Evolutionary conservation across 2,797 vertebrate species (phyloP).

Genomic region (Rhodeus uyekii): DNA sequence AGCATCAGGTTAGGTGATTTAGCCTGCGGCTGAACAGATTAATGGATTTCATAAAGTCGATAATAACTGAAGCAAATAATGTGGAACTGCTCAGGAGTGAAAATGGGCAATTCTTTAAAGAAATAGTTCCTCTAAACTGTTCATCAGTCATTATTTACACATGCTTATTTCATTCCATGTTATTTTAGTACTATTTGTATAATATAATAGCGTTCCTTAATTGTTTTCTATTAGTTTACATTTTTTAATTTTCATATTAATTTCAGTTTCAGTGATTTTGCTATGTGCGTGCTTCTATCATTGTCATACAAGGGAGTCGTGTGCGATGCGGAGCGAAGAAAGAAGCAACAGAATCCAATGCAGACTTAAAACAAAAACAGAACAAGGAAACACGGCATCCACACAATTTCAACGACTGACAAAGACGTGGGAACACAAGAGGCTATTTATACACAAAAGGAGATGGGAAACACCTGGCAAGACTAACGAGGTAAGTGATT

Average conservation of each 20-base stretch:
- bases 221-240: neutral
- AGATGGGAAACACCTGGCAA: too few relatives aligned
- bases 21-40: constrained; percentile 13
- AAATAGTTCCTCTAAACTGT: neutral
- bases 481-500: too few relatives aligned
- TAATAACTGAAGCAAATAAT: constrained; percentile 18
- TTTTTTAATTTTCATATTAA: neutral
- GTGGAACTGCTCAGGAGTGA: neutral
- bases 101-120: neutral
- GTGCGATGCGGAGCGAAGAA: too few relatives aligned
- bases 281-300: neutral
- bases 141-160: neutral
- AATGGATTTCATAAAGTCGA: constrained; percentile 47
- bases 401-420: too few relatives aligned
- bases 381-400: too few relatives aligned
- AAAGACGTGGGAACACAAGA: too few relatives aligned
- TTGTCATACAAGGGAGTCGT: too few relatives aligned
- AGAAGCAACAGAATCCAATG: too few relatives aligned
- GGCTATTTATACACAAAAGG: too few relatives aligned
- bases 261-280: neutral
- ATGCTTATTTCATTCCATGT: neutral
- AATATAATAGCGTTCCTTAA: neutral
- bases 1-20: constrained; percentile 34
- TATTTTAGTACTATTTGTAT: neutral
- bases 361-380: too few relatives aligned